Evolutionary conservation across 2,797 vertebrate genomes (phyloP), one percentile per base, ranked within the genome.

Genomic region (Poecilia wingei): DNA sequence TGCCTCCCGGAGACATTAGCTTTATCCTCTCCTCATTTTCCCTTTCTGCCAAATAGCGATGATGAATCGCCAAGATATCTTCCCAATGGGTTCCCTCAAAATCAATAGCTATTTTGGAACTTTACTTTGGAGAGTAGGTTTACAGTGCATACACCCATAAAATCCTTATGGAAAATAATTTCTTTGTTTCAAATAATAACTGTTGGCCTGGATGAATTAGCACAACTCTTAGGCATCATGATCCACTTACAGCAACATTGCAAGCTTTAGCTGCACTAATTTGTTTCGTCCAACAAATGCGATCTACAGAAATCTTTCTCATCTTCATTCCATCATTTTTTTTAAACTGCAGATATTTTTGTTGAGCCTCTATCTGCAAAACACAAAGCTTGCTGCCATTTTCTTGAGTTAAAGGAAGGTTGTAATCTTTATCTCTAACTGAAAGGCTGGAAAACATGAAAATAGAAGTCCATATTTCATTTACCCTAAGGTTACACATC

Each of bases 41-140:
- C 28, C 61, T 85, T 80, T 73, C 83, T 61, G 79, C 80, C 79
- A 74, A 77, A 89, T 45, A 81, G 85, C 53, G 47, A 76, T 88
- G 85, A 94, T 94, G 88, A 89, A 95, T 95, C 86, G 91, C 81
- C 9, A 46, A 80, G 80, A 88, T 88, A 88, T 82, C 83, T 86
- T 89, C 91, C 90, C 88, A 76, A 47, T 78, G 81, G 90, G 79
- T 75, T 81, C 89, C 84, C 72, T 79, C 76, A 88, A 90, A 95
- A 95, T 94, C 94, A 93, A 92, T 92, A 90, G 85, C 87, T 89
- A 88, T 93, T 94, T 94, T 92, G 78, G 83, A 86, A 83, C 83
- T 82, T 87, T 57, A 72, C 81, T 86, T 83, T 87, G 84, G 72
- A 78, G 77, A 75, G 46, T 64, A 55, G 68, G 79, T 74, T 69